Evolutionary conservation across 2,888 invertebrate species (phyloP), one percentile per base, ranked within the genome.

Genomic region (Coelogynopora nodosa): DNA sequence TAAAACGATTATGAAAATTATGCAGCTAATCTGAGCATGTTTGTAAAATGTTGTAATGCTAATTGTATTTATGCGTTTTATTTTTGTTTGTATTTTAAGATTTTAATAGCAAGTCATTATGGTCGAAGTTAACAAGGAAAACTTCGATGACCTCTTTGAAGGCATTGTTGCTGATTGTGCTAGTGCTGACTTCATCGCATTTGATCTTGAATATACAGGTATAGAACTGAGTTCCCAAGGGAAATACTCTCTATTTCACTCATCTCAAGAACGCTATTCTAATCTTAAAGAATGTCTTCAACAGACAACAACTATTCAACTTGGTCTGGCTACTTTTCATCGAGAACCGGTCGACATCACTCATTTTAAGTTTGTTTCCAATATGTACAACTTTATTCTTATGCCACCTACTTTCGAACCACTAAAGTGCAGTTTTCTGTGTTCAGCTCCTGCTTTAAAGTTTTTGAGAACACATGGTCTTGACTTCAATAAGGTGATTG

Each of bases 181-280:
- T 28, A 27, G 74, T 26, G 86, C 86, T 29, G 86, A 86, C 30
- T 31, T 86, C 31, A 28, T 86, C 0, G 86, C 86, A 26, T 86
- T 86, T n/a, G 86, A 86, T 29, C n/a, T 85, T 10, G 86, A 86
- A 49, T 86, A 86, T 49, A 49, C 86, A n/a, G 86, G 86, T 28
- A 86, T 86, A 10, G 86, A 86, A 27, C 30, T 85, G n/a, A 67
- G 18, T 18, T 30, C 86, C 30, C 67, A 31, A 29, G 80, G 23
- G n/a, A 86, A 30, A 27, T 84, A 84, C 2, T 85, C 85, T 49
- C 67, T 87, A 0, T 86, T 86, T 30, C 49, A 86, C 87, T 23
- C 86, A 1, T 29, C 86, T 0, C 30, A 49, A 29, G 31, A 86
- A 23, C 31, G 86, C 27, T 86, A 86, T 67, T n/a, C 30, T 0